Percentiles rank a stretch among this genome's conserved stretches.
Conservation (phyloP, 2,888 invertebrate species). For the Rhynchonema sp. region DNA sequence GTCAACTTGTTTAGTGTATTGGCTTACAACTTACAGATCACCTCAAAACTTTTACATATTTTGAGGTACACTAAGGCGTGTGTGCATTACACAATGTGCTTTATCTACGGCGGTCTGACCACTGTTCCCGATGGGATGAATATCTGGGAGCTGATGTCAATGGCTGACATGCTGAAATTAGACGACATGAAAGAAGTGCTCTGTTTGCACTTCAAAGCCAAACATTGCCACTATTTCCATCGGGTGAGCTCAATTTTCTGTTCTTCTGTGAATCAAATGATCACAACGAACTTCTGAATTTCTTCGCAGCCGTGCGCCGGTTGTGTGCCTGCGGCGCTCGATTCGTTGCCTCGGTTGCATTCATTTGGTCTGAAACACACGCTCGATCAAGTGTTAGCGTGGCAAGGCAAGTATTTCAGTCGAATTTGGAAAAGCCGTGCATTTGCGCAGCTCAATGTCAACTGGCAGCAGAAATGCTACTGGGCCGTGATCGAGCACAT, state of each 20-base stretch:
- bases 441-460: conserved; percentile 62
- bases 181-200: conserved; percentile 81
- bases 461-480: conserved; percentile 32
- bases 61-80: conserved; percentile 35
- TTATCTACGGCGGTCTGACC: conserved; percentile 78
- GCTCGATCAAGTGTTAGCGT: conserved; percentile 56
- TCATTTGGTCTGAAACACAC: conserved; percentile 56
- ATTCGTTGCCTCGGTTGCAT: conserved; percentile 63
- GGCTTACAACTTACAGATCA: neutral
- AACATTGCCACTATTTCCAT: conserved; percentile 84
- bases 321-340: conserved; percentile 64
- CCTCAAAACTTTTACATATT: neutral
- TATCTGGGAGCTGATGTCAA: conserved; percentile 46
- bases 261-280: conserved; percentile 5
- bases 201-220: conserved; percentile 60
- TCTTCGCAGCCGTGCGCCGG: conserved; percentile 64
- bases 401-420: conserved; percentile 67
- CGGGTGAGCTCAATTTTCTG: conserved; percentile 39
- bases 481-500: conserved; percentile 11
- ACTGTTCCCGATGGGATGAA: conserved; percentile 63
- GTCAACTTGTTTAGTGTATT: too few relatives aligned
- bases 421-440: conserved; percentile 76
- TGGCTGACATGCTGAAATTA: conserved; percentile 69
- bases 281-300: too few relatives aligned
- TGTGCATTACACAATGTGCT: conserved; percentile 72